Evolutionary conservation across 2,888 invertebrate genomes (phyloP), one percentile per base, ranked within the genome.

Genomic region (Hirtodrosophila confusa): DNA sequence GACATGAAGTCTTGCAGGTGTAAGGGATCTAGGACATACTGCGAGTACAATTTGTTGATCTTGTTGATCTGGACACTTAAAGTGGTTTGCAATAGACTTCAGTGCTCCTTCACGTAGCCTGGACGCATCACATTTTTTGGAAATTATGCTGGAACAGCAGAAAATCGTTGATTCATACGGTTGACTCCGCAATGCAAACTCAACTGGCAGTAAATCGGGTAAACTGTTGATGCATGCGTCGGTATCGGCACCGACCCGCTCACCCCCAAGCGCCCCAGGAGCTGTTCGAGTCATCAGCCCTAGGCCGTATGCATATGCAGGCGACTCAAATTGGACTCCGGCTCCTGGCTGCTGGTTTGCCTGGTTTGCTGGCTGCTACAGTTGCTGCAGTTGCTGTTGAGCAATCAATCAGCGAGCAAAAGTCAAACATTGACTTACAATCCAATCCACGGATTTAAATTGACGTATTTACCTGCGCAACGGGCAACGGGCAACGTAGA

Each of bases 401-500:
- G 88, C 89, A 90, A 90, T 90, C 89, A 90, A 90, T 90, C 90
- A 90, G 89, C 84, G 75, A 89, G 89, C 89, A 89, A 89, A 90
- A 90, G 89, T 88, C 88, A 90, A 90, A 90, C 90, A 90, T 90
- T 90, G 89, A 89, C 89, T 89, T 85, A 84, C 89, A 90, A 90
- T 89, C 89, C 89, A 88, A 85, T 85, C 82, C 89, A 88, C 89
- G 89, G 89, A 89, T 89, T 85, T 90, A 89, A 89, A 89, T 90
- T 89, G 90, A 80, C 88, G 83, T 89, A 88, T 90, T 89, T 90
- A 89, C 89, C 80, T 80, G 86, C 45, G 71, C 74, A 79, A 60
- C 74, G 68, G 57, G 67, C 57, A 40, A 41, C 68, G 68, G 57
- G 67, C 57, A 40, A 41, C 68, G 68, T 58, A 55, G 69, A 57